A percentile compares a stretch with the other conserved stretches of the same genome.
Evolutionary conservation across 1,140 invertebrate species (phyloP).

Genomic region (Pseudobourletiella spinata): DNA sequence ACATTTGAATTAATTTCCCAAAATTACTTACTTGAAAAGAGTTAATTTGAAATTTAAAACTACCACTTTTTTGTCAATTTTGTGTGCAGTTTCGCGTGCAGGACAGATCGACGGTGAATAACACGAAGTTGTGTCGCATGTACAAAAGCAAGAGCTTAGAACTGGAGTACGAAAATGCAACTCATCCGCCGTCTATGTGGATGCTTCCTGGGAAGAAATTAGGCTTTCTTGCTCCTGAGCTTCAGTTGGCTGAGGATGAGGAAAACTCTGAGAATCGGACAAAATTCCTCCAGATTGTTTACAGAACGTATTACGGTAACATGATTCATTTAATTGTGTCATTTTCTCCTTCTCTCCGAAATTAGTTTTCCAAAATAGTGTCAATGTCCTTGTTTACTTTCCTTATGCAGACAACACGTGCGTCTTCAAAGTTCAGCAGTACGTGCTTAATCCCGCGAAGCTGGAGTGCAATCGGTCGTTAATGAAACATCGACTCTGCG

Average conservation of each 20-base stretch:
- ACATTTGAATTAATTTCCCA: neutral
- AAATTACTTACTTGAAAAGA: neutral
- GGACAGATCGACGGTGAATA: neutral
- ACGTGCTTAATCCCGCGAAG: neutral
- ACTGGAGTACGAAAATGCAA: neutral
- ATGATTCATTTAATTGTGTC: neutral
- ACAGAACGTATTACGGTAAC: neutral
- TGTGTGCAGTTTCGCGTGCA: neutral
- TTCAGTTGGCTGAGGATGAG: neutral
- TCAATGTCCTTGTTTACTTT: neutral
- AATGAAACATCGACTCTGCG: constrained; percentile 6
- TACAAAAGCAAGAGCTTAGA: neutral
- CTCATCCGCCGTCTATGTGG: neutral
- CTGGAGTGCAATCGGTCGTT: neutral
- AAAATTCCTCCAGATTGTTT: neutral
- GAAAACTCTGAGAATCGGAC: neutral
- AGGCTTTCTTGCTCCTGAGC: neutral
- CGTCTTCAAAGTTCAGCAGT: neutral
- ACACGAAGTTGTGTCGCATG: neutral
- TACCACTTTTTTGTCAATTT: neutral
- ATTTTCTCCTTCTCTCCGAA: neutral
- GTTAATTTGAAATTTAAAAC: neutral
- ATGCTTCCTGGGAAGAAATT: neutral
- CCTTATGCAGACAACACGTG: neutral
- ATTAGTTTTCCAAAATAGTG: neutral